Conservation (phyloP, 2,797 vertebrate species). For the Chelmon rostratus region DNA sequence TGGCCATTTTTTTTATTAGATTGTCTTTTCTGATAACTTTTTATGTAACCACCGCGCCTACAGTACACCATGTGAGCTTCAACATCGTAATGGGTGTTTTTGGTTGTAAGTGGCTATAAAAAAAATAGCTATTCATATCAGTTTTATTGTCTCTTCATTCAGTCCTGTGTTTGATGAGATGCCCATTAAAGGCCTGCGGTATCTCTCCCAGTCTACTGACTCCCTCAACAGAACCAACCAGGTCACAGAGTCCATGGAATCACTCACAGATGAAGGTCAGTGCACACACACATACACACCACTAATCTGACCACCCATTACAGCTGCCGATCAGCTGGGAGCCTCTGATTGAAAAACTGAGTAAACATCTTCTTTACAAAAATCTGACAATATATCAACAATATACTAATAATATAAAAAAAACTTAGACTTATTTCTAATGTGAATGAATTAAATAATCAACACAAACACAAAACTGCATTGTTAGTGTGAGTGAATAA, state of each 20-base stretch:
- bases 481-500: not conserved
- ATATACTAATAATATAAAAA: not conserved
- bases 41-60: not conserved
- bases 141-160: conserved; percentile 21
- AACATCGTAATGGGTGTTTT: not conserved
- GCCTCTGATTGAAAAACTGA: not conserved
- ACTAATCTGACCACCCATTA: not conserved
- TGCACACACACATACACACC: conserved; percentile 1
- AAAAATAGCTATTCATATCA: not conserved
- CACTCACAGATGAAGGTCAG: conserved; percentile 95
- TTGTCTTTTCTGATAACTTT: not conserved
- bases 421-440: not conserved
- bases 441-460: not conserved
- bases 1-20: conserved; percentile 9
- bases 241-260: conserved; percentile 96
- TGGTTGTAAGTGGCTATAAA: not conserved
- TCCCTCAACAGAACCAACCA: conserved; percentile 95
- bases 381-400: not conserved
- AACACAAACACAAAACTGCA: conserved; percentile 3
- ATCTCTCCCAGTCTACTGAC: conserved; percentile 96
- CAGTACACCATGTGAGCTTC: not conserved
- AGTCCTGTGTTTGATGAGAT: conserved; percentile 94
- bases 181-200: conserved; percentile 90
- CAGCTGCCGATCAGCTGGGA: not conserved
- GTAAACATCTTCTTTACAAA: not conserved